These are phyloP conservation scores for Ferdinandea cuprea DNA, from an alignment of 2,888 invertebrate genomes.

Conservation along the genomic window DNA sequence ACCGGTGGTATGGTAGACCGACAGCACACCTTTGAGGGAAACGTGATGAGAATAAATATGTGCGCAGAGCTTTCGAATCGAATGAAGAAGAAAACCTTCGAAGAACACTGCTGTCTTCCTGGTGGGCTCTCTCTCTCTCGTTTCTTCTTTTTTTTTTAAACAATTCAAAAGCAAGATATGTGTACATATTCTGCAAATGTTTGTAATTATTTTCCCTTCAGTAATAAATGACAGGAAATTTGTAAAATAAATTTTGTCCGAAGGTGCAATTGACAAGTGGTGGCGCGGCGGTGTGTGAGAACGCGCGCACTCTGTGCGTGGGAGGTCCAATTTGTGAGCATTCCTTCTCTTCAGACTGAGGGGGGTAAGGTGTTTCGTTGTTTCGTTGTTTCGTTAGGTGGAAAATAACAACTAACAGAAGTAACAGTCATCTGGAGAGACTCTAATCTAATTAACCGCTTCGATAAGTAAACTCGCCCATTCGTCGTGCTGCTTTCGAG, in stretches of 20 bases:
- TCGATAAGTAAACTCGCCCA: slow-evolving; percentile 18
- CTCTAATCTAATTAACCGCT: slow-evolving; percentile 31
- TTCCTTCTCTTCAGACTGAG: slow-evolving; percentile 12
- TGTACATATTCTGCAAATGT: slow-evolving; percentile 48
- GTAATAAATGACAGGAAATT: slow-evolving; percentile 69
- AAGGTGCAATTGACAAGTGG: slow-evolving; percentile 35
- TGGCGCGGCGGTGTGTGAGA: background rate
- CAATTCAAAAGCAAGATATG: slow-evolving; percentile 32
- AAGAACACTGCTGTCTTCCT: slow-evolving; percentile 40
- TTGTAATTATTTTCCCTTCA: slow-evolving; percentile 64
- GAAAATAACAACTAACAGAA: background rate
- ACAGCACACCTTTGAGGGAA: slow-evolving; percentile 57
- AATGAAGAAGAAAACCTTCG: slow-evolving; percentile 6
- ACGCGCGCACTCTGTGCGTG: slow-evolving; percentile 2
- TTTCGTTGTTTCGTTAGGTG: background rate
- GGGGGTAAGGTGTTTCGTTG: background rate
- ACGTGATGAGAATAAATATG: slow-evolving; percentile 70
- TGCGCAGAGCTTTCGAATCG: slow-evolving; percentile 43
- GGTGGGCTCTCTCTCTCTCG: slow-evolving; percentile 54
- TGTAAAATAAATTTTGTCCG: slow-evolving; percentile 51
- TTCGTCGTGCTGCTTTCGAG: background rate
- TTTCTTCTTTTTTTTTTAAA: slow-evolving; percentile 17
- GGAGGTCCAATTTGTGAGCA: slow-evolving; percentile 49
- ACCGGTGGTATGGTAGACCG: slow-evolving; percentile 16
- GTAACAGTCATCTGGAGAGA: background rate